Evolutionary conservation across 2,797 vertebrate species (phyloP), one percentile per base, ranked within the genome.

Genomic region (Coilia nasus): DNA sequence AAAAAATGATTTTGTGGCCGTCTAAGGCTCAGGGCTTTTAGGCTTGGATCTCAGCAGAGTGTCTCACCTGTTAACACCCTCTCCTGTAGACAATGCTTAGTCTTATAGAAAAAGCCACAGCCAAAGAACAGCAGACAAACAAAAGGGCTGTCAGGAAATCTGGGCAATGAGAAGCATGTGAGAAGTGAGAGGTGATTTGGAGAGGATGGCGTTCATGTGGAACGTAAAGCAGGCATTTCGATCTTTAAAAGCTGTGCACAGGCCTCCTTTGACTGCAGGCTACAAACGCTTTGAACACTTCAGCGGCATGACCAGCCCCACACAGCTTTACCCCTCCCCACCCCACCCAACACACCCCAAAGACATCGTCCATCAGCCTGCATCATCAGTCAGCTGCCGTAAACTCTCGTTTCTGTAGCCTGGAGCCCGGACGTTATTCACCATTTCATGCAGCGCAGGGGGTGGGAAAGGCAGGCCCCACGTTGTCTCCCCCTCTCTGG

Each of bases 381-480:
- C n/a, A n/a, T n/a, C n/a, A n/a, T 86, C 86, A 88, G 86, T 84
- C 54, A 54, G 82, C 31, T 67, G 83, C 47, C 64, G 67, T 82
- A 80, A 86, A 90, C 82, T 88, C 86, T 81, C 85, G 81, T 85
- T 87, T 87, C 84, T 85, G 82, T 85, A 17, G 86, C 87, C 59
- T 44, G 83, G 87, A 86, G 78, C 82, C 64, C 57, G 82, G 85
- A 86, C 84, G 60, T 62, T 86, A 90, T 85, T 90, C 85, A 82
- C 82, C 57, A 83, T 83, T 85, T 35, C 67, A 75, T 41, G 67
- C 15, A 31, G 80, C 81, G 47, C 86, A 81, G 81, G 71, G 62
- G 60, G 50, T 54, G 50, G 25, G 12, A 19, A 41, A 75, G 67
- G 31, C 28, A 75, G 67, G 28, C 64, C 64, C 59, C 82, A 47